Evolutionary conservation across 2,113 vertebrate species (phyloP).

Genomic region (Dunckerocampus dactyliophorus): DNA sequence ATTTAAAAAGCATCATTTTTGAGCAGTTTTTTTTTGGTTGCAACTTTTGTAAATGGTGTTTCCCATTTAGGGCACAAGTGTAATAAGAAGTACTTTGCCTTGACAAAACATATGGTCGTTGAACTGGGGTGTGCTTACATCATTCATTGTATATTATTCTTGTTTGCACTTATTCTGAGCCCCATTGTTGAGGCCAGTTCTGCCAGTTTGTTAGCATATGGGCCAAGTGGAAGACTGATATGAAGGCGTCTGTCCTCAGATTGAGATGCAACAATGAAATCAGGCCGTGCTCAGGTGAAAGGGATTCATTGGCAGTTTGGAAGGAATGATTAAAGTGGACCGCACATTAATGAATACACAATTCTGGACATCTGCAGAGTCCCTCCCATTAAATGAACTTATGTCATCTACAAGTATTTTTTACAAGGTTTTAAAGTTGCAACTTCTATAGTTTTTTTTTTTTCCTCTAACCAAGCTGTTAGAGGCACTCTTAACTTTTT

Average conservation of each 20-base stretch:
- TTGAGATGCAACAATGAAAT: constrained; percentile 49
- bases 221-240: constrained; percentile 42
- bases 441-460: too few relatives aligned
- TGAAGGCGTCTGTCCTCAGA: constrained; percentile 60
- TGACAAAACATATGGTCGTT: too few relatives aligned
- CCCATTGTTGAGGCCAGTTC: constrained; percentile 9
- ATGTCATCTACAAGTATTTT: background rate
- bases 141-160: too few relatives aligned
- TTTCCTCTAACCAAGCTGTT: background rate
- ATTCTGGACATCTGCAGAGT: background rate
- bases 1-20: background rate
- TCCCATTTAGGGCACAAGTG: too few relatives aligned
- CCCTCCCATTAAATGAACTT: background rate
- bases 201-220: constrained; percentile 58
- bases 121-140: too few relatives aligned
- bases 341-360: background rate
- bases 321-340: constrained; percentile 34
- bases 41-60: too few relatives aligned
- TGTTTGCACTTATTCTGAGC: too few relatives aligned
- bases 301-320: constrained; percentile 32
- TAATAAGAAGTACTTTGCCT: too few relatives aligned
- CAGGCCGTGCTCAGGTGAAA: constrained; percentile 38
- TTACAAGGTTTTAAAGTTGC: background rate
- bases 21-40: background rate
- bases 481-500: constrained; percentile 8